Conservation (phyloP, 2,797 vertebrate genomes). For the Catharus ustulatus region DNA sequence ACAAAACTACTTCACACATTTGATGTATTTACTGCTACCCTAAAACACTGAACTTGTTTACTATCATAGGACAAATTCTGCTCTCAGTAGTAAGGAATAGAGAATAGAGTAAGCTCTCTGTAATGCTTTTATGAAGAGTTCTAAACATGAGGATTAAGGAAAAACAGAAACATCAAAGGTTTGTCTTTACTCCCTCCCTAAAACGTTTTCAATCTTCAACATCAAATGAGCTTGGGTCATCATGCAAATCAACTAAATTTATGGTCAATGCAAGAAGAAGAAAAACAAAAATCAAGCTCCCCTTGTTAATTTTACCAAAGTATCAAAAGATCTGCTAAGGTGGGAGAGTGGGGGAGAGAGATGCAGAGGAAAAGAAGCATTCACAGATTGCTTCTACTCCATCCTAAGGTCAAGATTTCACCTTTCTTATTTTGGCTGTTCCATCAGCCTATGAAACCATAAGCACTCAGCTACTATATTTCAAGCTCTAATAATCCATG, state of each 20-base stretch:
- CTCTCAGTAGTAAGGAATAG: not conserved
- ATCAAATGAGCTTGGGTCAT: not conserved
- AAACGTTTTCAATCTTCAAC: not conserved
- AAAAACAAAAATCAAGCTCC: not conserved
- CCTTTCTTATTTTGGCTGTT: not conserved
- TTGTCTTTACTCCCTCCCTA: not conserved
- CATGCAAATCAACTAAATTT: not conserved
- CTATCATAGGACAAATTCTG: not conserved
- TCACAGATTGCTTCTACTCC: not conserved
- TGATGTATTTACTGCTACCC: not conserved
- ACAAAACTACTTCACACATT: not conserved
- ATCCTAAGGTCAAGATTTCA: not conserved
- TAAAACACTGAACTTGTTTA: not conserved
- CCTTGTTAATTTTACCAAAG: not conserved
- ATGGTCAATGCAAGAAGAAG: not conserved
- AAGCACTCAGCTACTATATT: constrained; percentile 34
- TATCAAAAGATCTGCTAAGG: not conserved
- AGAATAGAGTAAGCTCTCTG: not conserved
- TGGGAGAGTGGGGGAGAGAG: accelerated
- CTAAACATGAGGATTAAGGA: not conserved
- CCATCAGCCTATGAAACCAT: constrained; percentile 7
- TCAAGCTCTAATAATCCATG: constrained; percentile 58
- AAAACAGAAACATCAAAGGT: not conserved
- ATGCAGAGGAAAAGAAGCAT: not conserved
- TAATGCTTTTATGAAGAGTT: not conserved